Conservation (phyloP, 2,113 vertebrate species). For the Desmodus rotundus region DNA sequence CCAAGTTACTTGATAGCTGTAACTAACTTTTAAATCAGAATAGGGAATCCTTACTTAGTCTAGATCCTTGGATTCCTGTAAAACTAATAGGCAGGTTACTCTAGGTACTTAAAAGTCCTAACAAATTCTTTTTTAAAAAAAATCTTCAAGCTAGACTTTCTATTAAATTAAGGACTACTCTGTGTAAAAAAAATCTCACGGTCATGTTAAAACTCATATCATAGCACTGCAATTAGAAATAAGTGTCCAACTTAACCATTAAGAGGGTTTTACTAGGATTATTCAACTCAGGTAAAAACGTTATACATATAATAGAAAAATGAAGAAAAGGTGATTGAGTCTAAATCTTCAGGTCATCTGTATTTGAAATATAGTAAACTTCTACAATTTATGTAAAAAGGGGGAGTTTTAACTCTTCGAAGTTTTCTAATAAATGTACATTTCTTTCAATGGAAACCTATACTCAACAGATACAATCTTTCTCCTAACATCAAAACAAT, state of each 20-base stretch:
- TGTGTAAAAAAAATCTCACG: neutral
- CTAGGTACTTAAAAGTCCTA: neutral
- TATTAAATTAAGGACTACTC: slow-evolving; percentile 12
- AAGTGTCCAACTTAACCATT: slow-evolving; percentile 34
- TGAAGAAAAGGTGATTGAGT: too few relatives aligned
- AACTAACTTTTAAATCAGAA: slow-evolving; percentile 15
- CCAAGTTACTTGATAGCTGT: neutral
- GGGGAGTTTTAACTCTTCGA: slow-evolving; percentile 28
- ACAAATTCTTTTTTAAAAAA: neutral
- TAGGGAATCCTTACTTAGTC: neutral
- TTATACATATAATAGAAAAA: too few relatives aligned
- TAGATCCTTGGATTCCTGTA: neutral
- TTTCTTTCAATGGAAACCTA: slow-evolving; percentile 42
- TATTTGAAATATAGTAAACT: too few relatives aligned
- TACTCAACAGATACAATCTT: neutral
- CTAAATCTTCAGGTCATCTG: too few relatives aligned
- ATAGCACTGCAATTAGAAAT: slow-evolving; percentile 14
- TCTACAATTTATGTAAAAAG: too few relatives aligned
- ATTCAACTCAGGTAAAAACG: too few relatives aligned
- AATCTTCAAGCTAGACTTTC: neutral
- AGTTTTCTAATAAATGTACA: slow-evolving; percentile 20
- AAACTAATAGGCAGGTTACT: neutral
- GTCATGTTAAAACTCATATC: neutral
- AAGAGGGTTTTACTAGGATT: neutral
- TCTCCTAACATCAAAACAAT: slow-evolving; percentile 37